Evolutionary conservation across 2,113 vertebrate species (phyloP).

Genomic region (Porphyrio hochstetteri): DNA sequence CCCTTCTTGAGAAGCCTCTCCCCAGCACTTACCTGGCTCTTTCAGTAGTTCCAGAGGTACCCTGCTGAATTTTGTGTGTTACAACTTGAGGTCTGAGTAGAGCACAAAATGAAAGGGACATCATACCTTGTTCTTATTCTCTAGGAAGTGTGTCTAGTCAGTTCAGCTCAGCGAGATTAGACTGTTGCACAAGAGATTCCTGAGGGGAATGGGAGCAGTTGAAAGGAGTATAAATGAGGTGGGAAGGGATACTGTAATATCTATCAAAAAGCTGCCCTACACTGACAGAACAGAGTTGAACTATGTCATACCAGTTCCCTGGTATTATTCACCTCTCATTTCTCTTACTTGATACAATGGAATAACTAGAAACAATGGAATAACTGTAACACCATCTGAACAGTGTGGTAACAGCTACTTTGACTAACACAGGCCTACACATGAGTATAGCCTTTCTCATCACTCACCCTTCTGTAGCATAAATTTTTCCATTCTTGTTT

Average conservation of each 20-base stretch:
- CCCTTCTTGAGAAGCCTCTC: background rate
- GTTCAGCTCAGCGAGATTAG: background rate
- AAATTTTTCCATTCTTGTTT: background rate
- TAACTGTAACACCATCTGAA: background rate
- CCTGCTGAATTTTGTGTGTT: background rate
- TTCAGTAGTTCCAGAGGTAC: background rate
- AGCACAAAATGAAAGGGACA: background rate
- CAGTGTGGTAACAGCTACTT: accelerated
- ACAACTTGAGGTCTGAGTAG: background rate
- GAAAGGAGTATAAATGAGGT: background rate
- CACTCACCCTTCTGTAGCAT: too few species aligned
- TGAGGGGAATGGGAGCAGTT: background rate
- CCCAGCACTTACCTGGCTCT: background rate
- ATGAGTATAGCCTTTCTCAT: background rate
- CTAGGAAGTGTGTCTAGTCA: background rate
- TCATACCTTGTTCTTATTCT: background rate
- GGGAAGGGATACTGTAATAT: background rate
- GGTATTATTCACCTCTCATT: background rate
- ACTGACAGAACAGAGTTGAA: background rate
- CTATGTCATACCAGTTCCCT: background rate
- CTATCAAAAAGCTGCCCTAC: background rate
- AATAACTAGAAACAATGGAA: background rate
- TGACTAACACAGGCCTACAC: background rate
- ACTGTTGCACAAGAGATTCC: background rate
- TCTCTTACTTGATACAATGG: background rate